A percentile compares a stretch with the other conserved stretches of the same genome.
These are phyloP conservation scores for Protonemura montana DNA, from an alignment of 2,888 invertebrate species.

Conservation along the genomic window DNA sequence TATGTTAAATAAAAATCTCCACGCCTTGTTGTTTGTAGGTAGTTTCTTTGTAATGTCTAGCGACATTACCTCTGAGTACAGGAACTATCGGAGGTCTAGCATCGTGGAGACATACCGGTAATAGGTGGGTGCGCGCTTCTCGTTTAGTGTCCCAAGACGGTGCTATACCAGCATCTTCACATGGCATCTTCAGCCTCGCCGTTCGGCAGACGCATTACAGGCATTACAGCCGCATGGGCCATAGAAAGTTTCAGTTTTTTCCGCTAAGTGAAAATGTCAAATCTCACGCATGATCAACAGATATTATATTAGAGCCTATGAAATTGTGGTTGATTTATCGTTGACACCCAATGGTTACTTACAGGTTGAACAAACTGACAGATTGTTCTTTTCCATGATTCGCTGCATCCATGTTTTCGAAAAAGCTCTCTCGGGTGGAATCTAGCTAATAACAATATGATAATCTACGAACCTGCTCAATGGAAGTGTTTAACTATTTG, in stretches of 20 bases:
- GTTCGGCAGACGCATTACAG: background rate
- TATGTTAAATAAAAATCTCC: background rate
- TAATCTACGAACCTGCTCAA: background rate
- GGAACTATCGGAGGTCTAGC: background rate
- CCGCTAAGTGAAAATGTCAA: conserved; percentile 29
- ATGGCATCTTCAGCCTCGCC: background rate
- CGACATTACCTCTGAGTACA: background rate
- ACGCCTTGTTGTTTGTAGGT: background rate
- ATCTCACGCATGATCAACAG: background rate
- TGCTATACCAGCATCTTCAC: background rate
- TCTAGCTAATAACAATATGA: background rate
- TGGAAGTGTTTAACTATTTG: background rate
- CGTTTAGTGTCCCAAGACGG: background rate
- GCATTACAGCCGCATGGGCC: background rate
- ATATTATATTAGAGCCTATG: background rate
- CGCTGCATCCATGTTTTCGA: background rate
- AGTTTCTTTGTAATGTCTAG: background rate
- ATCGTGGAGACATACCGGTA: too few relatives aligned
- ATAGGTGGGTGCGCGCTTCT: background rate
- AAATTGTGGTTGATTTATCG: background rate
- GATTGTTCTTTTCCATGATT: background rate
- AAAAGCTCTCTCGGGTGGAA: background rate
- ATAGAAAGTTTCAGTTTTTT: conserved; percentile 8
- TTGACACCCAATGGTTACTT: background rate
- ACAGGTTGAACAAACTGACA: conserved; percentile 1